Percentiles rank a stretch among this genome's conserved stretches.
These are phyloP conservation scores for Agapornis roseicollis DNA, from an alignment of 2,113 vertebrate species.

Conservation along the genomic window DNA sequence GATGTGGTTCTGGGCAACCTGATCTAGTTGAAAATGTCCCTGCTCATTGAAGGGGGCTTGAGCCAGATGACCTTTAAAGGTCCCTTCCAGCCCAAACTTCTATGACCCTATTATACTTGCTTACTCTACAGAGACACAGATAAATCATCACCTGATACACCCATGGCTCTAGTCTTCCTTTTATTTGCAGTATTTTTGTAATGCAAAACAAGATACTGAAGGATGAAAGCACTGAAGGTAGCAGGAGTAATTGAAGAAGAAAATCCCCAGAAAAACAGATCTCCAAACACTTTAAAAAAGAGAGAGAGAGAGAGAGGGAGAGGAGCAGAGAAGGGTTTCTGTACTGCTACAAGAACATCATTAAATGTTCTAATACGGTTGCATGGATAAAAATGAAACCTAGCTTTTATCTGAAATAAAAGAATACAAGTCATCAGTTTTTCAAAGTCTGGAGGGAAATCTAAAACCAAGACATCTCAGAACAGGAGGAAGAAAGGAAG, in stretches of 20 bases:
- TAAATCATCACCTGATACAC: background rate
- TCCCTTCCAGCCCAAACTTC: background rate
- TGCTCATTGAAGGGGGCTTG: background rate
- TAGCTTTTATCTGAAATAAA: background rate
- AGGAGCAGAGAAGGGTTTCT: background rate
- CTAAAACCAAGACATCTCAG: background rate
- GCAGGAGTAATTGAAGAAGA: background rate
- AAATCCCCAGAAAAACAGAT: slow-evolving; percentile 57
- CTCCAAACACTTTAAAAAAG: background rate
- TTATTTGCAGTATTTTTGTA: slow-evolving; percentile 28
- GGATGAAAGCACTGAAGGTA: background rate
- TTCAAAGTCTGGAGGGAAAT: background rate
- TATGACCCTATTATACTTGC: background rate
- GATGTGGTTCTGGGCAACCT: background rate
- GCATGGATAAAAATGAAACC: background rate
- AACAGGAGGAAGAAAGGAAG: background rate
- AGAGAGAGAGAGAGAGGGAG: background rate
- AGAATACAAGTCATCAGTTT: background rate
- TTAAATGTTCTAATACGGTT: background rate
- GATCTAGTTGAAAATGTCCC: background rate
- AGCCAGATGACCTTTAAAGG: background rate
- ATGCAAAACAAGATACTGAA: background rate
- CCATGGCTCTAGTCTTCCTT: background rate
- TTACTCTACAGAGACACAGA: background rate
- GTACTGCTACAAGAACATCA: background rate